phyloP scores from a whole-genome alignment of 2,888 invertebrate species.

The Zonitis immaculata region DNA sequence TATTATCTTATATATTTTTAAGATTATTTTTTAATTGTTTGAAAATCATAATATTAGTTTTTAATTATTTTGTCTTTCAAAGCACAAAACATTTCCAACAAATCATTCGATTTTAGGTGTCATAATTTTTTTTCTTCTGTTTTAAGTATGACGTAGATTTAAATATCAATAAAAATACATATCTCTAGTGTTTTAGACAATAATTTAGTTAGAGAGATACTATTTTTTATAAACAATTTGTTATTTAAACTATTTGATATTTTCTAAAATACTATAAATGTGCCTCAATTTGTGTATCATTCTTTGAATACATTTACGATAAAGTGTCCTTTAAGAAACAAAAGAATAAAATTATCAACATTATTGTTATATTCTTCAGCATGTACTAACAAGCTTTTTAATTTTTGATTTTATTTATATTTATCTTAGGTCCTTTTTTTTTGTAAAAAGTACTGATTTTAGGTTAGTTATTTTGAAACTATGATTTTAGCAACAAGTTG shows the following conservation, averaged over 20 bases:
- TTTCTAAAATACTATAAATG: not conserved
- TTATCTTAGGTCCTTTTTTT: not conserved
- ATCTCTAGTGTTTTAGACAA: slow-evolving; percentile 1
- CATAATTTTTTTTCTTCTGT: too few species aligned
- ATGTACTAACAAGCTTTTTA: not conserved
- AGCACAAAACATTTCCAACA: not conserved
- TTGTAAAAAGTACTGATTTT: slow-evolving; percentile 1
- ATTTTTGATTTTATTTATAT: not conserved
- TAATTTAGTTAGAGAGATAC: not conserved
- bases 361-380: not conserved
- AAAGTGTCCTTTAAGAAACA: slow-evolving; percentile 1
- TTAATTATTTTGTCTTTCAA: not conserved
- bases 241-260: not conserved
- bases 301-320: not conserved
- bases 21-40: not conserved
- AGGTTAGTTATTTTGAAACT: not conserved
- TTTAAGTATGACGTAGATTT: too few species aligned
- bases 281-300: not conserved
- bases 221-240: not conserved
- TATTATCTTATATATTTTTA: not conserved
- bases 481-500: not conserved
- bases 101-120: too few species aligned
- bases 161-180: not conserved
- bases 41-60: not conserved
- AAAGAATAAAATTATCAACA: not conserved